A percentile compares a stretch with the other conserved stretches of the same genome.
Evolutionary conservation across 1,140 invertebrate species (phyloP).

Genomic region (Nasonia vitripennis): DNA sequence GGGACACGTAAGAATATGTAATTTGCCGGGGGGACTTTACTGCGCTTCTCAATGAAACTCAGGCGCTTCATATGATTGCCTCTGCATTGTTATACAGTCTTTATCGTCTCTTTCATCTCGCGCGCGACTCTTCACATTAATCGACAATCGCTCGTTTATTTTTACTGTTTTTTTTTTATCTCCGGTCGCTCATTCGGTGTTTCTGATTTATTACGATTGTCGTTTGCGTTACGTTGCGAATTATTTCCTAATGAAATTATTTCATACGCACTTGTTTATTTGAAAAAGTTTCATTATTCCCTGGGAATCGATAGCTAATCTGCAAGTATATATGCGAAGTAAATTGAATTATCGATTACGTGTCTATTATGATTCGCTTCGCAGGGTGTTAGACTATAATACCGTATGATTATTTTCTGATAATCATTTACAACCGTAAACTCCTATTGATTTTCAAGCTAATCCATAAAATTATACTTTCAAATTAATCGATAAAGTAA

Average conservation of each 20-base stretch:
- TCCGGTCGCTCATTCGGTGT: background rate
- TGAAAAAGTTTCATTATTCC: too few relatives aligned
- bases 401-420: too few relatives aligned
- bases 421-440: background rate
- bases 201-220: conserved; percentile 10
- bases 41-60: conserved; percentile 3
- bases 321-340: too few relatives aligned
- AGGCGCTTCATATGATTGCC: conserved; percentile 7
- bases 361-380: too few relatives aligned
- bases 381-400: too few relatives aligned
- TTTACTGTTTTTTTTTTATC: background rate
- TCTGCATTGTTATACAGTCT: conserved; percentile 12
- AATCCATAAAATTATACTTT: too few relatives aligned
- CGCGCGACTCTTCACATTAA: background rate
- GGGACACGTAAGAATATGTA: background rate
- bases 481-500: too few relatives aligned
- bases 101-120: conserved; percentile 34
- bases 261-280: background rate
- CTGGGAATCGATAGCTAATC: too few relatives aligned
- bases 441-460: background rate
- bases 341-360: too few relatives aligned
- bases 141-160: background rate
- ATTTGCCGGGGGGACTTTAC: background rate
- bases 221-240: background rate
- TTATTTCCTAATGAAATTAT: background rate